Evolutionary conservation across 2,113 vertebrate species (phyloP).

Genomic region (Lepus europaeus): DNA sequence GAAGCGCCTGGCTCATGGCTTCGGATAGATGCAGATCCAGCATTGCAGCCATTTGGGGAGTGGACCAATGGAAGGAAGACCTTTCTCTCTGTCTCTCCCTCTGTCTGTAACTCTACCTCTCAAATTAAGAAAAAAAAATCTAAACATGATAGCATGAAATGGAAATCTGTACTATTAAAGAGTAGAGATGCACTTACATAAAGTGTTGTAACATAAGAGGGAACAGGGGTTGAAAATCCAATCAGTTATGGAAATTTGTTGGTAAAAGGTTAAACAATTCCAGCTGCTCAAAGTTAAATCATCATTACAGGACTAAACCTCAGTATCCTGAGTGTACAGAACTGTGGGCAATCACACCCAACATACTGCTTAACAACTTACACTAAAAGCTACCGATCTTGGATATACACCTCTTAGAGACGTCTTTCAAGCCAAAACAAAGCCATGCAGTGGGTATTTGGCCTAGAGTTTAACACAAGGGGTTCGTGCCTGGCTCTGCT

Average conservation of each 20-base stretch:
- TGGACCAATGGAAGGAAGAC: no score
- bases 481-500: no score
- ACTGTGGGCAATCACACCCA: neutral
- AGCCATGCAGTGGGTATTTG: no score
- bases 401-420: neutral
- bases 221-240: slow-evolving; percentile 28
- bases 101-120: no score
- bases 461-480: no score
- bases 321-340: neutral
- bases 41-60: no score
- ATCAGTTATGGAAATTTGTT: neutral
- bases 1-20: no score
- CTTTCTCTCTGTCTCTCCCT: no score
- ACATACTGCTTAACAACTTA: slow-evolving; percentile 19
- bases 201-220: neutral
- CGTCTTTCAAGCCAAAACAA: slow-evolving; percentile 30
- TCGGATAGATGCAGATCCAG: no score
- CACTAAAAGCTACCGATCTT: neutral
- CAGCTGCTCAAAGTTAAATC: neutral
- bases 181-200: neutral
- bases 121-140: neutral
- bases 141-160: neutral
- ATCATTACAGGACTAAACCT: neutral
- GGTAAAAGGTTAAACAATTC: slow-evolving; percentile 24
- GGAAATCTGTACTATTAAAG: neutral